A percentile compares a stretch with the other conserved stretches of the same genome.
phyloP scores from a whole-genome alignment of 2,888 invertebrate species.

The Xestia c-nigrum region DNA sequence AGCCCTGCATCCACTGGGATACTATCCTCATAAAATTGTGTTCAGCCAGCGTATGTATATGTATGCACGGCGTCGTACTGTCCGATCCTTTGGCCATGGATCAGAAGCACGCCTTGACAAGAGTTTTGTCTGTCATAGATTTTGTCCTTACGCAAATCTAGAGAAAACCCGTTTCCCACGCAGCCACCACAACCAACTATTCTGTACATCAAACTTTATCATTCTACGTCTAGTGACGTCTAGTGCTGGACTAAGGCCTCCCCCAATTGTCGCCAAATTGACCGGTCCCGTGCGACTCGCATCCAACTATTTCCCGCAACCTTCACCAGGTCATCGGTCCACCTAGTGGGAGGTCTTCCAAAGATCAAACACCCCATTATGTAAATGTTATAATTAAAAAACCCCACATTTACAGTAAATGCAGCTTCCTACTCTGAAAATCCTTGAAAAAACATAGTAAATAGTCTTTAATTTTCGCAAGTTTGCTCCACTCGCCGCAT shows the following conservation, averaged over 20 bases:
- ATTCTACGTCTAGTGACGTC: too few relatives aligned
- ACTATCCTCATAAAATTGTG: not conserved
- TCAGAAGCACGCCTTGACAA: not conserved
- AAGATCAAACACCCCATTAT: not conserved
- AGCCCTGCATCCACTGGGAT: slow-evolving; percentile 41
- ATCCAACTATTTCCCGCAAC: too few relatives aligned
- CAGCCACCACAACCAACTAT: too few relatives aligned
- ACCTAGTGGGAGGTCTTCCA: too few relatives aligned
- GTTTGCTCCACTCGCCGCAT: not conserved
- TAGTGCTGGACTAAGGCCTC: too few relatives aligned
- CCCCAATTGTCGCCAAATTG: too few relatives aligned
- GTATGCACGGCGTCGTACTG: not conserved
- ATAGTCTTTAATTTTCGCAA: not conserved
- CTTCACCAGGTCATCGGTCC: too few relatives aligned
- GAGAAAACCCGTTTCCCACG: not conserved
- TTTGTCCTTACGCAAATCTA: not conserved
- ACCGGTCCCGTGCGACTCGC: too few relatives aligned
- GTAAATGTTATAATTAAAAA: not conserved
- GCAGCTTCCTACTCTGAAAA: not conserved
- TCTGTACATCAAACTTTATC: too few relatives aligned
- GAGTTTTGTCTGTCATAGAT: not conserved
- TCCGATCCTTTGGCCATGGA: not conserved
- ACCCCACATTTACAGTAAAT: not conserved
- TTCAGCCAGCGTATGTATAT: not conserved
- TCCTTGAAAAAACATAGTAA: not conserved